phyloP scores from a whole-genome alignment of 2,113 vertebrate genomes.

The Sebastes schlegelii region DNA sequence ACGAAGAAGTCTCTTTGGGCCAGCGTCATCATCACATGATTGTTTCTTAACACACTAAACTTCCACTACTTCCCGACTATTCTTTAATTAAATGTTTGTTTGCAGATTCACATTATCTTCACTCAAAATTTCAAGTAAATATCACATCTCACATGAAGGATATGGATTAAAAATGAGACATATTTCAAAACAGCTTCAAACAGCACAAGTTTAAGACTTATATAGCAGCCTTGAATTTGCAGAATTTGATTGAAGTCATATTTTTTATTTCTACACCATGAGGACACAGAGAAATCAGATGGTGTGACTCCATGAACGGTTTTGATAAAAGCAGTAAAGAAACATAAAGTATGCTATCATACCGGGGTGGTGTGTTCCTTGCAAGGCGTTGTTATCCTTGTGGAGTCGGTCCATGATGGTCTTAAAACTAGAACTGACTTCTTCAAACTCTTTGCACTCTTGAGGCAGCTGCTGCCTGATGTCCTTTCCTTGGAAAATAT shows the following conservation, averaged over 20 bases:
- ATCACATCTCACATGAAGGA: not conserved
- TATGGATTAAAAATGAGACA: not conserved
- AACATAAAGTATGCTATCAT: slow-evolving; percentile 17
- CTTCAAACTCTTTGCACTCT: slow-evolving; percentile 87
- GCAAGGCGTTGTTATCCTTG: slow-evolving; percentile 86
- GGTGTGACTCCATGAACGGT: not conserved
- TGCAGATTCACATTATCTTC: not conserved
- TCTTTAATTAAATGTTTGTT: too few relatives aligned
- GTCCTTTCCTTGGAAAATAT: slow-evolving; percentile 92
- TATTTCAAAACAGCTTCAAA: not conserved
- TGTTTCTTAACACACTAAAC: not conserved
- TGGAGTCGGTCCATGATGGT: slow-evolving; percentile 84
- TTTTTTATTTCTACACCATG: not conserved
- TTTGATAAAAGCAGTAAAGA: not conserved
- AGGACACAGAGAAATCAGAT: not conserved
- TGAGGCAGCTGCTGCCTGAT: slow-evolving; percentile 89
- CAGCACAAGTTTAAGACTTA: not conserved
- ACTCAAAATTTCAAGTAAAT: not conserved
- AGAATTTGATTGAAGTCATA: not conserved
- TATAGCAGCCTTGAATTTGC: too few relatives aligned
- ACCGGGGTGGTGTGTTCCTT: slow-evolving; percentile 89
- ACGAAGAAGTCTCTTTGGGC: not conserved
- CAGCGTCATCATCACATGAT: not conserved
- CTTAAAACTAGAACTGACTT: slow-evolving; percentile 87
- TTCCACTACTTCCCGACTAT: too few relatives aligned